These are phyloP conservation scores for Pseudomyrmex cubaensis DNA, from an alignment of 1,140 invertebrate genomes.

Conservation along the genomic window DNA sequence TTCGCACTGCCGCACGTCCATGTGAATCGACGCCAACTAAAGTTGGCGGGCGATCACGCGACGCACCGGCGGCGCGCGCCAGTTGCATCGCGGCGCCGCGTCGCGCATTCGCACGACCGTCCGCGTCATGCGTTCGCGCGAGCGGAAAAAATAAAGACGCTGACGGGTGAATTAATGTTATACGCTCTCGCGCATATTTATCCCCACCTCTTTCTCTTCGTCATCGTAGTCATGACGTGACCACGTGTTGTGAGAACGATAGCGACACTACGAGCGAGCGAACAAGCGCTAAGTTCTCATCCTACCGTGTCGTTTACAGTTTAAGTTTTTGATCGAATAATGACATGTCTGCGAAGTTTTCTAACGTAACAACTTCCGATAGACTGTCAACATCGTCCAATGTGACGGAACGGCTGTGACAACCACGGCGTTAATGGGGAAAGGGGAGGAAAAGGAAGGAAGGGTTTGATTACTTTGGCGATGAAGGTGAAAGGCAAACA, in stretches of 20 bases:
- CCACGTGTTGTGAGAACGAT: slow-evolving; percentile 20
- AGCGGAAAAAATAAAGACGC: slow-evolving; percentile 10
- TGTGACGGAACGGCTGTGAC: background rate
- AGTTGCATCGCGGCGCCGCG: slow-evolving; percentile 16
- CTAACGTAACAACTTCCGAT: background rate
- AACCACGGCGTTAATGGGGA: slow-evolving; percentile 1
- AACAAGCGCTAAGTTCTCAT: background rate
- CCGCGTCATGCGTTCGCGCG: background rate
- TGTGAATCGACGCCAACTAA: slow-evolving; percentile 57
- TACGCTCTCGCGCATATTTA: background rate
- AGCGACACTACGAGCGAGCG: too few relatives aligned
- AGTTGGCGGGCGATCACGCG: slow-evolving; percentile 48
- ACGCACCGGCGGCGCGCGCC: slow-evolving; percentile 40
- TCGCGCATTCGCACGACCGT: background rate
- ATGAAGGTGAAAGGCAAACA: background rate
- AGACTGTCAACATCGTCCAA: slow-evolving; percentile 19
- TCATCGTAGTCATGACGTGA: background rate
- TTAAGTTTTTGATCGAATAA: background rate
- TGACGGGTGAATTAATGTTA: slow-evolving; percentile 7
- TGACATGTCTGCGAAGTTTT: background rate
- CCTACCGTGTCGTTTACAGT: background rate
- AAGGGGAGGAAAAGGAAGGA: too few relatives aligned
- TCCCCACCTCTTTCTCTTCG: slow-evolving; percentile 6
- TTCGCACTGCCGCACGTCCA: slow-evolving; percentile 41
- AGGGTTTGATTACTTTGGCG: background rate